Base-by-base conservation (phyloP, 2,797 vertebrate genomes). In the Esox lucius region DNA sequence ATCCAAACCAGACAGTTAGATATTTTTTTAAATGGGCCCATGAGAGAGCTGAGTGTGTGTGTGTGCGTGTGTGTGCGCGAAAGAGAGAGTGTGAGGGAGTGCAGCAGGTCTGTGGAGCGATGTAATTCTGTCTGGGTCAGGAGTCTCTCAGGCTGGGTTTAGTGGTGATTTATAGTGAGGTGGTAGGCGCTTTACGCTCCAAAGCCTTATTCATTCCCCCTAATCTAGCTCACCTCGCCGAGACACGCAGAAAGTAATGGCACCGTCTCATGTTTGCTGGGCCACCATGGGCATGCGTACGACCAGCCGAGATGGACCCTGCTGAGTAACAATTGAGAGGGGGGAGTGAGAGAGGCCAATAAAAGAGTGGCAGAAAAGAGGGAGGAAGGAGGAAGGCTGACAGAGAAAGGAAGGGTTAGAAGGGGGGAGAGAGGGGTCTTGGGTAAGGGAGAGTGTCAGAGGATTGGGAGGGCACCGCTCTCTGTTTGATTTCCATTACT, bases 171-270 rank as follows among this genome's bases (percentile, higher is more conserved):
- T 76, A 53, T 80, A 33, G 68, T 67, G 78, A 70, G 77, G 75
- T 84, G 85, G 83, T 83, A 79, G 82, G 80, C 79, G 66, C 53
- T n/a, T 26, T 9, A 26, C 51, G 5, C 71, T 68, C 72, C 61
- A 72, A 85, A 88, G 80, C 86, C 82, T 87, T 85, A 85, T 86
- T 90, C 88, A 89, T 89, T 82, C 80, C 82, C 33, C 73, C 73
- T 88, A 87, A 90, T 90, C 85, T 86, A 74, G 74, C 80, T 85
- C 78, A 79, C 83, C 79, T 75, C 83, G 74, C 80, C 33, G 81
- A 89, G 85, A 87, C 77, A 19, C 80, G 83, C 84, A 87, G 87
- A 86, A 87, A 87, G 85, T 90, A 90, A 91, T 86, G 76, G 76
- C 80, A 73, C 79, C 77, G 83, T 78, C 72, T 69, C 77, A 70